These are phyloP conservation scores for Fissipunctia ypsillon DNA, from an alignment of 2,888 invertebrate species.

Conservation along the genomic window DNA sequence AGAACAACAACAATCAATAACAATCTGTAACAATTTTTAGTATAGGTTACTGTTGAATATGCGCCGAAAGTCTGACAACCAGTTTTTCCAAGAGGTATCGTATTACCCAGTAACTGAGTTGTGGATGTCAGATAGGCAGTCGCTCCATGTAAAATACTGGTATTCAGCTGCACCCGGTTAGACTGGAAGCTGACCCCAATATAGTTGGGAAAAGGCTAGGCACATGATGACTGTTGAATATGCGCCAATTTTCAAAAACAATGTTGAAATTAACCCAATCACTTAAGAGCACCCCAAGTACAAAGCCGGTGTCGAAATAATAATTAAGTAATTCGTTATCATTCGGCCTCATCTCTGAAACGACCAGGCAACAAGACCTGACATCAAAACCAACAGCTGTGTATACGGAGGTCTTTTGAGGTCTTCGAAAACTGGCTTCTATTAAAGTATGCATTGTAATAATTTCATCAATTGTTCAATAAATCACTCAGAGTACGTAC, in stretches of 20 bases:
- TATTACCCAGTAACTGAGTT: too few relatives aligned
- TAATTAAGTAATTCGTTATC: constrained; percentile 86
- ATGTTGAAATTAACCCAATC: constrained; percentile 67
- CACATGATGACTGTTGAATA: constrained; percentile 1
- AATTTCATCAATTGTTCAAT: constrained; percentile 73
- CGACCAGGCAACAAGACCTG: constrained; percentile 69
- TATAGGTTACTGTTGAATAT: neutral
- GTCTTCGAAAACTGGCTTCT: constrained; percentile 68
- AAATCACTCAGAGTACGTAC: constrained; percentile 59
- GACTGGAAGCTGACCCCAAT: too few relatives aligned
- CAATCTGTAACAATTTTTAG: neutral
- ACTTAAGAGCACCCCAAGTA: constrained; percentile 65
- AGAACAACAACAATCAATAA: too few relatives aligned
- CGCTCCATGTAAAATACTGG: too few relatives aligned
- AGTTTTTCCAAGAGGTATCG: too few relatives aligned
- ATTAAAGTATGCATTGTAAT: constrained; percentile 62
- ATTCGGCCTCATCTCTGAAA: constrained; percentile 77
- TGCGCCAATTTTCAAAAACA: constrained; percentile 35
- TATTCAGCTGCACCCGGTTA: too few relatives aligned
- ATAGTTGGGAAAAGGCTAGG: too few relatives aligned
- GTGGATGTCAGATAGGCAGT: too few relatives aligned
- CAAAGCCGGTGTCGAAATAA: constrained; percentile 81
- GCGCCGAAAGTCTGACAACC: too few relatives aligned
- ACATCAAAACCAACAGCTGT: constrained; percentile 28
- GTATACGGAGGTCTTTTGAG: constrained; percentile 65